A percentile compares a stretch with the other conserved stretches of the same genome.
Evolutionary conservation across 2,888 invertebrate species (phyloP).

Genomic region (Leptinotarsa tumamoca): DNA sequence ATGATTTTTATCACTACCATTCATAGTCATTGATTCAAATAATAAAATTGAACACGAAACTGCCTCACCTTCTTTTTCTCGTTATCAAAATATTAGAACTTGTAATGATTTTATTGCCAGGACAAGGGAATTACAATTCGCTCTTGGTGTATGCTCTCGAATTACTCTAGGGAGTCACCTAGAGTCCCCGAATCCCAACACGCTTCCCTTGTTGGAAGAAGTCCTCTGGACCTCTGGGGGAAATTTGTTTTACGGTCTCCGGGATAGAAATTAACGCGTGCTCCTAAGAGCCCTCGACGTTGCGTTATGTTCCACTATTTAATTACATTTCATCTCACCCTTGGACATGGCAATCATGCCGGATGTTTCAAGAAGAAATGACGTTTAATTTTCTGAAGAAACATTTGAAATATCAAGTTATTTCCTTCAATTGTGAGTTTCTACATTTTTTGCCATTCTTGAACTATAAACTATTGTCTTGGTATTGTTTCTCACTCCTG

Average conservation of each 20-base stretch:
- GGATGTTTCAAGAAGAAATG: background rate
- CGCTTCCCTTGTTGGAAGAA: constrained; percentile 10
- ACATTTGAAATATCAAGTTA: background rate
- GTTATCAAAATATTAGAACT: background rate
- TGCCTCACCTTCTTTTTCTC: background rate
- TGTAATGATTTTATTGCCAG: constrained; percentile 8
- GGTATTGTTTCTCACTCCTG: too few relatives aligned
- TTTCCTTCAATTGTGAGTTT: too few relatives aligned
- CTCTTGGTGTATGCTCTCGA: constrained; percentile 1
- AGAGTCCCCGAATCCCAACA: constrained; percentile 4
- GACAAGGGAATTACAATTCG: constrained; percentile 9
- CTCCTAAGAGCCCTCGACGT: background rate
- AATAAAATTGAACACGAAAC: background rate
- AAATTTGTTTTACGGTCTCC: constrained; percentile 2
- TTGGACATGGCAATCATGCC: background rate
- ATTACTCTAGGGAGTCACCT: background rate
- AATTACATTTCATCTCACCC: constrained; percentile 6
- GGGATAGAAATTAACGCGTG: constrained; percentile 8
- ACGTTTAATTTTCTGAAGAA: background rate
- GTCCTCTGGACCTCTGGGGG: constrained; percentile 9
- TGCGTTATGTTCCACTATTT: constrained; percentile 6
- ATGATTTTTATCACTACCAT: background rate
- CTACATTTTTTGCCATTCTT: too few relatives aligned
- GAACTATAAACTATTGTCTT: too few relatives aligned
- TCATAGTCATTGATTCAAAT: background rate